Evolutionary conservation across 2,797 vertebrate genomes (phyloP), one percentile per base, ranked within the genome.

Genomic region (Poecilia velifera): DNA sequence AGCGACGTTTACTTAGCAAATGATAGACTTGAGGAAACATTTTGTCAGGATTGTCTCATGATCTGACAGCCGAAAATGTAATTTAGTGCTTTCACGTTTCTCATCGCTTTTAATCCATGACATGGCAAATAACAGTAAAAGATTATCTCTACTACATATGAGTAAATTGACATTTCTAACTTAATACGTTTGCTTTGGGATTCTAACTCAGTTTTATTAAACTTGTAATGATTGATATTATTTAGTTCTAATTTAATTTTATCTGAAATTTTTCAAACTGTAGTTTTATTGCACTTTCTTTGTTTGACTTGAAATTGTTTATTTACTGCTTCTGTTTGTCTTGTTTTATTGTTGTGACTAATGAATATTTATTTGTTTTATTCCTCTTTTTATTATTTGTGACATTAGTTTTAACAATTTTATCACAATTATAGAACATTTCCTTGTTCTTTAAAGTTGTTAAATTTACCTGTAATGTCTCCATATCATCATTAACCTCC

Each of bases 11-110:
- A 1, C 34, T 51, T 6, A 64, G 70, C 66, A 12, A 66, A 39
- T 45, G 28, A 79, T 31, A 59, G 47, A 55, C 68, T 22, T 74
- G 36, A 80, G 36, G 25, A 66, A 46, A 74, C 13, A 3, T 57
- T 51, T 5, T 47, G 22, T 55, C 25, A 70, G 5, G 22, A 70
- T 14, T n/a, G 64, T 41, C 20, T 68, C 36, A 68, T 25, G 7
- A 68, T 68, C 3, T 68, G 34, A 41, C 64, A 34, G 20, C 13
- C 22, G 2, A 47, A 76, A 64, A 78, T 57, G 39, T 49, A 14
- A 72, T 78, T 82, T 55, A 45, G 73, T 57, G 2, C 22, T 3
- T 34, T 46, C 1, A 70, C 66, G n/a, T 1, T 43, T 12, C 39
- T n/a, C 8, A 3, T n/a, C 39, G 0, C 66, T 45, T 16, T 45